These are phyloP conservation scores for Diorhabda elongata DNA, from an alignment of 1,140 invertebrate genomes.

Conservation along the genomic window DNA sequence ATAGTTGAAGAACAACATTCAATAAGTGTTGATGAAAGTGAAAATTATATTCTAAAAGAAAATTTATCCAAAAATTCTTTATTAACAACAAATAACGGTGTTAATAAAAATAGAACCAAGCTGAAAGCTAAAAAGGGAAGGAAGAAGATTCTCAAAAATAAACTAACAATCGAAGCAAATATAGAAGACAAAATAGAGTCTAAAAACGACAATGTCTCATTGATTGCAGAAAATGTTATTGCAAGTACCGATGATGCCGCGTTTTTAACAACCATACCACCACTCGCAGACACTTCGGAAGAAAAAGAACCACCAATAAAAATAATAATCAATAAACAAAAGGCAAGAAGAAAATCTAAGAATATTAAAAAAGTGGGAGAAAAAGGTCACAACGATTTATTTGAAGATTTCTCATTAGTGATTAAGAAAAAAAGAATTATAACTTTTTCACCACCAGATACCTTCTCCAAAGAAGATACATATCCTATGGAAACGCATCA, in stretches of 20 bases:
- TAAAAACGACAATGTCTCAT: background rate
- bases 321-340: constrained; percentile 19
- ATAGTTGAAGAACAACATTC: no score
- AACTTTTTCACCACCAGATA: constrained; percentile 10
- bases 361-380: constrained; percentile 27
- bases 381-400: constrained; percentile 26
- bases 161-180: background rate
- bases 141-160: background rate
- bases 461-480: constrained; percentile 11
- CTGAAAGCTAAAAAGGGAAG: background rate
- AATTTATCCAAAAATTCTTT: background rate
- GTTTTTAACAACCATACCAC: background rate
- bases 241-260: background rate
- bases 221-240: background rate
- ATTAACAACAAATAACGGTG: background rate
- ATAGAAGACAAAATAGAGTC: background rate
- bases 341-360: constrained; percentile 30
- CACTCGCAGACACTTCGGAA: background rate
- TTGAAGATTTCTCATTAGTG: constrained; percentile 31
- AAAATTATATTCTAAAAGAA: background rate
- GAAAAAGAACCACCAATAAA: constrained; percentile 15
- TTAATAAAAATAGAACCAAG: background rate
- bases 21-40: background rate
- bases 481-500: constrained; percentile 3
- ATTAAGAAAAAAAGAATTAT: constrained; percentile 30